Percentiles rank a stretch among this genome's conserved stretches.
phyloP scores from a whole-genome alignment of 1,140 invertebrate species.

The Ceratosolen solmsi region DNA sequence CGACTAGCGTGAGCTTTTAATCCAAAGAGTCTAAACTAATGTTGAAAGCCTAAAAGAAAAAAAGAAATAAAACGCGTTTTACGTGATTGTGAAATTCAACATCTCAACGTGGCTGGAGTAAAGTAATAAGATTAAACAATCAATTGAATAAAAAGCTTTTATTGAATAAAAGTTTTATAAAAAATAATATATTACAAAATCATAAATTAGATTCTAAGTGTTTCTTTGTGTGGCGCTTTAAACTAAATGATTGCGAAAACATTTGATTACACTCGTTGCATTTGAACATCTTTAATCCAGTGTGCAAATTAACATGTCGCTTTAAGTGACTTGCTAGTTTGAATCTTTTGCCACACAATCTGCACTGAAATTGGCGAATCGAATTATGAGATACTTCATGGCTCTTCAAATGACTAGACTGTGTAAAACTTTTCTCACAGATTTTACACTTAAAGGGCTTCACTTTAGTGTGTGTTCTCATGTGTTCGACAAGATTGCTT shows the following conservation, averaged over 20 bases:
- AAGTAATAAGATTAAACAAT: too few relatives aligned
- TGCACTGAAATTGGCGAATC: conserved; percentile 67
- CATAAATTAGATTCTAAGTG: conserved; percentile 35
- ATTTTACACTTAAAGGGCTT: conserved; percentile 73
- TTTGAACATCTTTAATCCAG: conserved; percentile 67
- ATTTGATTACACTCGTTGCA: conserved; percentile 71
- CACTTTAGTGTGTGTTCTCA: conserved; percentile 73
- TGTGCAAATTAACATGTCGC: conserved; percentile 67
- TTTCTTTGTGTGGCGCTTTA: conserved; percentile 72
- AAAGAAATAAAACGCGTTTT: not conserved
- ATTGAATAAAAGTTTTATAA: not conserved
- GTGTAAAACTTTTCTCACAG: conserved; percentile 70
- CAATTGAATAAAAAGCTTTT: not conserved
- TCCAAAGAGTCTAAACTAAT: too few relatives aligned
- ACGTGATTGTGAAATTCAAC: not conserved
- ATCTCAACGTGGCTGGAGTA: not conserved
- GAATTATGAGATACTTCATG: conserved; percentile 68
- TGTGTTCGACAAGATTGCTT: conserved; percentile 73
- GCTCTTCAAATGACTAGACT: conserved; percentile 69
- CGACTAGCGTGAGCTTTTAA: too few relatives aligned
- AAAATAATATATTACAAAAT: conserved; percentile 41
- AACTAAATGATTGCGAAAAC: conserved; percentile 71
- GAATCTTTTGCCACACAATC: conserved; percentile 70
- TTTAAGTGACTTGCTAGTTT: conserved; percentile 70
- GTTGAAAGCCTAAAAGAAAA: not conserved